A percentile compares a stretch with the other conserved stretches of the same genome.
phyloP scores from a whole-genome alignment of 2,888 invertebrate species.

The Lymantria dispar region DNA sequence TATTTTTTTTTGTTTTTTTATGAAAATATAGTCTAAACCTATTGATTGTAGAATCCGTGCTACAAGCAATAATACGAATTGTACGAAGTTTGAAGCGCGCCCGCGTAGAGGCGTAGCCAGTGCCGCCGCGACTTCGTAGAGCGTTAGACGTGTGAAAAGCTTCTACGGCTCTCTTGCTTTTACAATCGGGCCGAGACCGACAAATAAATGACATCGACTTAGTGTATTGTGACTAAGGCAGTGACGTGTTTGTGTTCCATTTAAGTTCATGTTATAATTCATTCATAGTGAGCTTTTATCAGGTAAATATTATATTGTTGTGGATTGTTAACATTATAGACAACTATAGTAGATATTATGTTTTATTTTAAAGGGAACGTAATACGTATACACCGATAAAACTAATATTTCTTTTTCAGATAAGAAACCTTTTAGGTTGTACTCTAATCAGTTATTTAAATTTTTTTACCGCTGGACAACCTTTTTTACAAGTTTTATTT shows the following conservation, averaged over 20 bases:
- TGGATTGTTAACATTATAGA: slow-evolving; percentile 15
- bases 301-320: slow-evolving; percentile 50
- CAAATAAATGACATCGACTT: slow-evolving; percentile 21
- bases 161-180: slow-evolving; percentile 37
- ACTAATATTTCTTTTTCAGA: no score
- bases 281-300: slow-evolving; percentile 32
- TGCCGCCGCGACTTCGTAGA: slow-evolving; percentile 68
- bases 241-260: slow-evolving; percentile 47
- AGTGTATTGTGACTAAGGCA: slow-evolving; percentile 35
- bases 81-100: slow-evolving; percentile 64
- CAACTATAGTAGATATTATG: slow-evolving; percentile 38
- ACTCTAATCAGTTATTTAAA: no score
- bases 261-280: slow-evolving; percentile 36
- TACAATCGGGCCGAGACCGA: slow-evolving; percentile 22
- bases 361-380: slow-evolving; percentile 49
- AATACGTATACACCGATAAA: neutral
- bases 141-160: slow-evolving; percentile 42
- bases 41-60: slow-evolving; percentile 76
- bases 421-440: no score
- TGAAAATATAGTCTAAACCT: slow-evolving; percentile 41
- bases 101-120: slow-evolving; percentile 69
- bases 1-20: no score
- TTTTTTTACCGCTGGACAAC: no score
- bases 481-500: no score
- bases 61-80: slow-evolving; percentile 68